phyloP scores from a whole-genome alignment of 2,888 invertebrate species.

The Dryocosmus kuriphilus region DNA sequence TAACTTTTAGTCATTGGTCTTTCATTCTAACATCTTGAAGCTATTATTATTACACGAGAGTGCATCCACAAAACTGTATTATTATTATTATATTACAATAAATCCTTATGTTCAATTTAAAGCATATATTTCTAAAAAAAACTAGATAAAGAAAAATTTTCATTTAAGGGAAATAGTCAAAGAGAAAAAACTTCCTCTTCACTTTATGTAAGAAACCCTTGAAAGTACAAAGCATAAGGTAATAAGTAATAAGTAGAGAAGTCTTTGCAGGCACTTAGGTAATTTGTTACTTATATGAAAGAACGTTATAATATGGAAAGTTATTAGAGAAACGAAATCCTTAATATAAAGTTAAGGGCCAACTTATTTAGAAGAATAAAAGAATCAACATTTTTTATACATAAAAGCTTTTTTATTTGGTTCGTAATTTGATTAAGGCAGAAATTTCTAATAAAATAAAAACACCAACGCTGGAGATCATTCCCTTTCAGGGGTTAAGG shows the following conservation, averaged over 20 bases:
- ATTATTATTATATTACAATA: background rate
- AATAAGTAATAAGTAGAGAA: constrained; percentile 8
- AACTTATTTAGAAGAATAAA: background rate
- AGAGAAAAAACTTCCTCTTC: background rate
- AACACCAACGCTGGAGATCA: too few relatives aligned
- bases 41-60: too few relatives aligned
- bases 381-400: background rate
- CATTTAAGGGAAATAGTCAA: background rate
- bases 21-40: background rate
- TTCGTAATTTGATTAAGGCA: too few relatives aligned
- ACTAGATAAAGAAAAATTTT: background rate
- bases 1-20: constrained; percentile 1
- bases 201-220: background rate
- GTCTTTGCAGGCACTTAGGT: too few relatives aligned
- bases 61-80: background rate
- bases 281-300: background rate
- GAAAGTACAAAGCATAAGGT: background rate
- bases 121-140: background rate
- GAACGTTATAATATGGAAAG: background rate
- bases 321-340: background rate
- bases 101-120: background rate
- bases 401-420: too few relatives aligned
- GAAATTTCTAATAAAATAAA: too few relatives aligned
- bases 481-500: too few relatives aligned
- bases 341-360: background rate